phyloP scores from a whole-genome alignment of 37 sponge, comb jelly and placozoan species.

The Petrosia ficiformis region DNA sequence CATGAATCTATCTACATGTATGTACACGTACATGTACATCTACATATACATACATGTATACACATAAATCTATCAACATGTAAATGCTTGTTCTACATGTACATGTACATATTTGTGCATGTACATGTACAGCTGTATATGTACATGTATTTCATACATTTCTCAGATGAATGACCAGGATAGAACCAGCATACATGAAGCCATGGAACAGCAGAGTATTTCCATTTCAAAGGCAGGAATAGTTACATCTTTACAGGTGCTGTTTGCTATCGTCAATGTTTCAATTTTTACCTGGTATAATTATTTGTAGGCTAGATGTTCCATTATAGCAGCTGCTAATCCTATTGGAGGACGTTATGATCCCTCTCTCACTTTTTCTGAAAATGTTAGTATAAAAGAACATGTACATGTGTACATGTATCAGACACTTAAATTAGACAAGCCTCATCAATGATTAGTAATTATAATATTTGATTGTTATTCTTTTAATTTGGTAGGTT shows the following conservation, averaged over 20 bases:
- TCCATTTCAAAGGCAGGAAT: conserved; percentile 99
- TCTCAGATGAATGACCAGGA: conserved; percentile 95
- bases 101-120: no score
- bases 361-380: conserved; percentile 95
- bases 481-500: conserved; percentile 43
- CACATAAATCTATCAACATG: no score
- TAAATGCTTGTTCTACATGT: no score
- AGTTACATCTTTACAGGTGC: conserved; percentile 92
- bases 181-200: conserved; percentile 97
- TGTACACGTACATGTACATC: no score
- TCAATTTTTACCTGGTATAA: no score
- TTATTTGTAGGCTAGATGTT: conserved; percentile 83
- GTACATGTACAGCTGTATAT: no score
- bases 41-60: no score
- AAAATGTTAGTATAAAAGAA: conserved; percentile 88
- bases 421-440: no score
- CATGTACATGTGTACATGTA: no score
- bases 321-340: conserved; percentile 95
- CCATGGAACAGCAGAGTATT: conserved; percentile 99
- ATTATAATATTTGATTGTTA: background rate
- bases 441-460: background rate
- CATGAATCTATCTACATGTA: no score
- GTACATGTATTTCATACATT: no score
- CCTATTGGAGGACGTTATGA: conserved; percentile 98
- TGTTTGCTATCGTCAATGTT: no score